Evolutionary conservation across 2,888 invertebrate species (phyloP).

Genomic region (Cerceris rybyensis): DNA sequence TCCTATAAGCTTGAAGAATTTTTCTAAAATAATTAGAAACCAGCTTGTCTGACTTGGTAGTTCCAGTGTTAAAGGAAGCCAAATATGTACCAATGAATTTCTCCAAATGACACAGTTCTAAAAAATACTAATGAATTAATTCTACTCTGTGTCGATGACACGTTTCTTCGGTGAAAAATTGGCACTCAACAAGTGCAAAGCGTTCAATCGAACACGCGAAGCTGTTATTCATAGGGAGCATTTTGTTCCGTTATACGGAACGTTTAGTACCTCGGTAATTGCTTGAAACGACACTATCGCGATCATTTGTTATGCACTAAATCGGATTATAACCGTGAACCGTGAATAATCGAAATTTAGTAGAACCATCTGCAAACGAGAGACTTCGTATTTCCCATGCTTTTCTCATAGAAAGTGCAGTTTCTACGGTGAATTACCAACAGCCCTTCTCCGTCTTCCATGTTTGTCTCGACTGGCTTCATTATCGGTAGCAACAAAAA

Average conservation of each 20-base stretch:
- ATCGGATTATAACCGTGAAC: slow-evolving; percentile 47
- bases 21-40: too few species aligned
- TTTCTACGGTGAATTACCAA: too few species aligned
- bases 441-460: background rate
- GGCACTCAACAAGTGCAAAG: background rate
- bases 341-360: slow-evolving; percentile 28
- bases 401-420: too few species aligned
- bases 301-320: slow-evolving; percentile 40
- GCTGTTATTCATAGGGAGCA: background rate
- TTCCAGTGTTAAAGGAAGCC: too few species aligned
- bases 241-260: slow-evolving; percentile 41
- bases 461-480: slow-evolving; percentile 17
- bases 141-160: background rate
- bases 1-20: too few species aligned
- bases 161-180: background rate
- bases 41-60: too few species aligned
- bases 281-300: slow-evolving; percentile 43
- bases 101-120: too few species aligned
- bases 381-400: background rate
- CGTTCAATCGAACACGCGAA: background rate
- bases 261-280: slow-evolving; percentile 42
- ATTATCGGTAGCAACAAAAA: background rate
- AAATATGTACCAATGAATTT: too few species aligned
- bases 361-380: background rate
- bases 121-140: background rate